Evolutionary conservation across 2,888 invertebrate species (phyloP).

Genomic region (Morpho deidamia): DNA sequence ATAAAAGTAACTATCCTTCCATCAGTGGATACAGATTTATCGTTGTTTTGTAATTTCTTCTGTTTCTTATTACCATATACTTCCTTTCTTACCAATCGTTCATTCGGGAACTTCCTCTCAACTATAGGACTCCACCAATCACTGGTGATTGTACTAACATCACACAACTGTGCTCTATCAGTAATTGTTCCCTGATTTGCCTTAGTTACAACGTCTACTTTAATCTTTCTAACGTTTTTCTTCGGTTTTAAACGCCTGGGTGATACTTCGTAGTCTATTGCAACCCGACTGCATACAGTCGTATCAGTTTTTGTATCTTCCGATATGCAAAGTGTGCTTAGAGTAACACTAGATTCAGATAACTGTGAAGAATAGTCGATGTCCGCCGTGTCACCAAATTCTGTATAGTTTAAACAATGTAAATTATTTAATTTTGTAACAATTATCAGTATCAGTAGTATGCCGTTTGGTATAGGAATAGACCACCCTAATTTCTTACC

Average conservation of each 20-base stretch:
- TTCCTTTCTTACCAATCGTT: slow-evolving; percentile 21
- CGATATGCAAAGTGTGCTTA: slow-evolving; percentile 9
- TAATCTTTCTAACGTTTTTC: slow-evolving; percentile 21
- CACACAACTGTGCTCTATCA: slow-evolving; percentile 30
- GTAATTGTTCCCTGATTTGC: slow-evolving; percentile 39
- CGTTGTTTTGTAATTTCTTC: slow-evolving; percentile 17
- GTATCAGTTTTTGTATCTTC: slow-evolving; percentile 33
- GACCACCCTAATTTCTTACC: too few species aligned
- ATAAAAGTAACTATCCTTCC: slow-evolving; percentile 43
- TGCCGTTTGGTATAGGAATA: too few species aligned
- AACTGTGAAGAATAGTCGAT: not conserved
- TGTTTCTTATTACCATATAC: slow-evolving; percentile 12
- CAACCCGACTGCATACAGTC: slow-evolving; percentile 37
- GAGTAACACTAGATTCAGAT: not conserved
- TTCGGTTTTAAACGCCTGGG: slow-evolving; percentile 14
- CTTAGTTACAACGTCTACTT: slow-evolving; percentile 31
- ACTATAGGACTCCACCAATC: slow-evolving; percentile 61
- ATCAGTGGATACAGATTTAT: slow-evolving; percentile 30
- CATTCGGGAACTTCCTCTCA: slow-evolving; percentile 37
- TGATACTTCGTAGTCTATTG: slow-evolving; percentile 28
- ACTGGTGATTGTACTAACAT: slow-evolving; percentile 43
- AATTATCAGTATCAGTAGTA: too few species aligned
- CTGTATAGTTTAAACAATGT: not conserved
- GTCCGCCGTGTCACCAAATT: slow-evolving; percentile 2
- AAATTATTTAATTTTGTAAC: not conserved